Evolutionary conservation across 2,113 vertebrate species (phyloP).

Genomic region (Miniopterus natalensis): DNA sequence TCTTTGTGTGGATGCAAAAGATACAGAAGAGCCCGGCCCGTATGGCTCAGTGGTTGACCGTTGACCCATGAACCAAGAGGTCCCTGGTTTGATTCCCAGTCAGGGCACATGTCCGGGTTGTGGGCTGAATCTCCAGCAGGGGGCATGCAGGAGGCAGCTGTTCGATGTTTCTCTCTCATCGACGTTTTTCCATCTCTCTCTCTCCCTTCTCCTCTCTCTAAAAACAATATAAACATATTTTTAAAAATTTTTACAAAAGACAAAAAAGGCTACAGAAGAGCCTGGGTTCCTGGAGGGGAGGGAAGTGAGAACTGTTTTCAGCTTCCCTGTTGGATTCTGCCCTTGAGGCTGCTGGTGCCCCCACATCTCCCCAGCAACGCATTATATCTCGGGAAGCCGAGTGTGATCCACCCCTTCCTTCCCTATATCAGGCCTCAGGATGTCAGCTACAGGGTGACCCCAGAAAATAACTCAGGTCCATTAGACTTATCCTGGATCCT

Average conservation of each 20-base stretch:
- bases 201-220: too few relatives aligned
- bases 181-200: too few relatives aligned
- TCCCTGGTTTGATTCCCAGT: too few relatives aligned
- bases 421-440: not conserved
- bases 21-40: not conserved
- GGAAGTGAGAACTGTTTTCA: not conserved
- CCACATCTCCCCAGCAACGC: not conserved
- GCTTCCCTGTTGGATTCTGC: not conserved
- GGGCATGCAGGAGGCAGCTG: too few relatives aligned
- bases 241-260: too few relatives aligned
- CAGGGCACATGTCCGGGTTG: too few relatives aligned
- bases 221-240: too few relatives aligned
- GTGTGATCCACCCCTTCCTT: not conserved
- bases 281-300: not conserved
- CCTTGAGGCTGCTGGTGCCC: not conserved
- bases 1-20: not conserved
- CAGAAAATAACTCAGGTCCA: not conserved
- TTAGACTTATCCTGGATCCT: not conserved
- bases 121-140: too few relatives aligned
- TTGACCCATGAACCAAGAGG: too few relatives aligned
- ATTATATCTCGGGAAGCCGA: not conserved
- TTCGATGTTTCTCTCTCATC: too few relatives aligned
- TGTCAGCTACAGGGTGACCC: not conserved
- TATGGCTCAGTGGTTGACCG: too few relatives aligned
- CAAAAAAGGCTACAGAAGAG: not conserved